These are phyloP conservation scores for Himalopsyche kuldschensis DNA, from an alignment of 2,888 invertebrate genomes.

Conservation along the genomic window DNA sequence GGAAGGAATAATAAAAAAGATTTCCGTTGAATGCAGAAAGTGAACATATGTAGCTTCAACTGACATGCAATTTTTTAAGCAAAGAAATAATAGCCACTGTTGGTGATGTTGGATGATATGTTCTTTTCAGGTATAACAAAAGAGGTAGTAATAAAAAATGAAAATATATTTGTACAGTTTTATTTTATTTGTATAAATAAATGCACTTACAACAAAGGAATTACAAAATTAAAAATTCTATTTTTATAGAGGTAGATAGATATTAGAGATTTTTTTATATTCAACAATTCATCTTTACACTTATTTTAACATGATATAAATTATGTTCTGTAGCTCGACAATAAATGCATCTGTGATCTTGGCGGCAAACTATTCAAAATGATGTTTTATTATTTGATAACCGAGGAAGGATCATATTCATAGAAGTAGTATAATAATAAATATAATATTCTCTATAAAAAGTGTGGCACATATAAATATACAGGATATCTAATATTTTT, in stretches of 20 bases:
- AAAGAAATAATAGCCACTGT: too few relatives aligned
- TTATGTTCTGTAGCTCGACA: not conserved
- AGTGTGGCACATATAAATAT: not conserved
- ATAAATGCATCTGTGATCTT: not conserved
- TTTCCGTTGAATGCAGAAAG: too few relatives aligned
- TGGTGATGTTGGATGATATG: too few relatives aligned
- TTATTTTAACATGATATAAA: not conserved
- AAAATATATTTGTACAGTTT: constrained; percentile 7
- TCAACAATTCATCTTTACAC: not conserved
- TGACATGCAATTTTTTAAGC: too few relatives aligned
- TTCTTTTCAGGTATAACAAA: not conserved
- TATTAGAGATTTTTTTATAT: not conserved
- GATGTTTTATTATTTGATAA: not conserved
- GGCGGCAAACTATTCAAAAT: not conserved
- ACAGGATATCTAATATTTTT: not conserved
- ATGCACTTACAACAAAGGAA: constrained; percentile 46
- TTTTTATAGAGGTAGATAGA: constrained; percentile 17
- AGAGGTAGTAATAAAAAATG: not conserved
- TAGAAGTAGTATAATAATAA: not conserved
- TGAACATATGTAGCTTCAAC: too few relatives aligned
- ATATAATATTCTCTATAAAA: not conserved
- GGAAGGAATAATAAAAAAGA: too few relatives aligned
- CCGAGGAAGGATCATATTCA: not conserved
- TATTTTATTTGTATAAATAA: constrained; percentile 25
- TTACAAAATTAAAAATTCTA: constrained; percentile 51